phyloP scores from a whole-genome alignment of 2,797 vertebrate genomes.

The Eospalax fontanierii region DNA sequence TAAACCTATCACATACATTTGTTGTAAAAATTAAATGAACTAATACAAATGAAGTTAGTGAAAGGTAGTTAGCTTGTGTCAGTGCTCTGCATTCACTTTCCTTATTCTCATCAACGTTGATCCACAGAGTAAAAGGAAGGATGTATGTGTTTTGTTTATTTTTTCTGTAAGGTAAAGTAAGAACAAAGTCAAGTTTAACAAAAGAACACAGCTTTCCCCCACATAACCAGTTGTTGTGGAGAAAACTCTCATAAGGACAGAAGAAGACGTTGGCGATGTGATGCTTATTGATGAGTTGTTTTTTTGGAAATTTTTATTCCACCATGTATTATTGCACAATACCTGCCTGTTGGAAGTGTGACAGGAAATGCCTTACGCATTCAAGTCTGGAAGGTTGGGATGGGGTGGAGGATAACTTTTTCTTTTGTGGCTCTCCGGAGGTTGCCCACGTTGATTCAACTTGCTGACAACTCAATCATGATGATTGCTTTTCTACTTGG shows the following conservation, averaged over 20 bases:
- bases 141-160: neutral
- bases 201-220: neutral
- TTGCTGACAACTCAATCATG: neutral
- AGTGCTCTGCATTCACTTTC: neutral
- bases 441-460: neutral
- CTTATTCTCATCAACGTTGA: neutral
- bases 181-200: neutral
- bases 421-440: neutral
- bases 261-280: neutral
- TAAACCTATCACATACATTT: neutral
- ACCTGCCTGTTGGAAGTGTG: neutral
- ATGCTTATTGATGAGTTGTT: neutral
- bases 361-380: neutral
- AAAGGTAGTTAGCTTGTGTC: neutral
- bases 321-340: neutral
- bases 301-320: neutral
- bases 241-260: neutral
- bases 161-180: conserved; percentile 18
- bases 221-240: neutral
- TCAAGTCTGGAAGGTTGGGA: conserved; percentile 3
- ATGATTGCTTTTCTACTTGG: conserved; percentile 36
- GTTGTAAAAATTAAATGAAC: conserved; percentile 40
- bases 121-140: neutral
- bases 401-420: neutral
- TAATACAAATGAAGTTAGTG: neutral